Evolutionary conservation across 2,797 vertebrate genomes (phyloP).

Genomic region (Pitangus sulphuratus): DNA sequence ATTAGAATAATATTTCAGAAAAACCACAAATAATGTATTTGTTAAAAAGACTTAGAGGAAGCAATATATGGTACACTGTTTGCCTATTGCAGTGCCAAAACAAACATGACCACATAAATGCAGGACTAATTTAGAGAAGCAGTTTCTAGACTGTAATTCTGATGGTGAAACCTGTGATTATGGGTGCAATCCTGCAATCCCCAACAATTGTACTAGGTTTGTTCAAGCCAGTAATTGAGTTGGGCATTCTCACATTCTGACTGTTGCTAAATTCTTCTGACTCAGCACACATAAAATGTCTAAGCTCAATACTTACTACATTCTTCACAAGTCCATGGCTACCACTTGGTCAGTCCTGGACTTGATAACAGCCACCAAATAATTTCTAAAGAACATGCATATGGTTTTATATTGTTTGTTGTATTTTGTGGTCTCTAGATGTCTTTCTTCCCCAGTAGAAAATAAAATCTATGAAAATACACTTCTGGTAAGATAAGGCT

Average conservation of each 20-base stretch:
- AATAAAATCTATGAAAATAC: neutral
- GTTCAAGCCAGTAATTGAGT: neutral
- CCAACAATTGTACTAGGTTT: neutral
- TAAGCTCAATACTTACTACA: neutral
- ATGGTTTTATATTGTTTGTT: neutral
- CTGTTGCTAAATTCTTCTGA: neutral
- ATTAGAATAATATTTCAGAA: neutral
- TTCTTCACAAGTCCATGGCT: neutral
- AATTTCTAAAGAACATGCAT: accelerated
- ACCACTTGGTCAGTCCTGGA: neutral
- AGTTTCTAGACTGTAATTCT: slow-evolving; percentile 25
- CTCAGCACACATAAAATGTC: neutral
- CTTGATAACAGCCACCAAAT: neutral
- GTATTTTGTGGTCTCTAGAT: neutral
- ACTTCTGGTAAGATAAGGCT: neutral
- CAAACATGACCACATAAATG: slow-evolving; percentile 38
- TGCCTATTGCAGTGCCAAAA: neutral
- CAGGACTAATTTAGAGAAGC: slow-evolving; percentile 43
- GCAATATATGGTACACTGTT: neutral
- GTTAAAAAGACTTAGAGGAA: slow-evolving; percentile 19
- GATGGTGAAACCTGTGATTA: slow-evolving; percentile 20
- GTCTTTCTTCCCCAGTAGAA: neutral
- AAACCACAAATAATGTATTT: slow-evolving; percentile 7
- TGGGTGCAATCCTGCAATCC: slow-evolving; percentile 24
- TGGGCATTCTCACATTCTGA: neutral